These are phyloP conservation scores for Pterostichus niger DNA, from an alignment of 2,888 invertebrate species.

Conservation along the genomic window DNA sequence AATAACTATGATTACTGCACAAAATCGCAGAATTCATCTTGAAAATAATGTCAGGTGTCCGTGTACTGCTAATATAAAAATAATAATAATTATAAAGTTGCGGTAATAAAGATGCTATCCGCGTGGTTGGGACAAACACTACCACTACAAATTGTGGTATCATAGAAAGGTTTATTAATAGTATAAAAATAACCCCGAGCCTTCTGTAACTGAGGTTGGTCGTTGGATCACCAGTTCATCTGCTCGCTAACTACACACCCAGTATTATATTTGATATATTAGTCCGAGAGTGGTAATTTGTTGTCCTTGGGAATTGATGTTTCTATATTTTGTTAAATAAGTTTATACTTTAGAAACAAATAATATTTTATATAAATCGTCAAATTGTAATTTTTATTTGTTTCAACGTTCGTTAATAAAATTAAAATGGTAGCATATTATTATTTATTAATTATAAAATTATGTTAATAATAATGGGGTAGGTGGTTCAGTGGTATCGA, in stretches of 20 bases:
- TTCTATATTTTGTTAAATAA: too few relatives aligned
- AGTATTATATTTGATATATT: not conserved
- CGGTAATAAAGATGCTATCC: not conserved
- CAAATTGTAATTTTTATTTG: too few relatives aligned
- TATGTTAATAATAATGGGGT: too few relatives aligned
- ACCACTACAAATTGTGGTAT: constrained; percentile 28
- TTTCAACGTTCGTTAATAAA: too few relatives aligned
- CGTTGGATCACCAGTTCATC: constrained; percentile 1
- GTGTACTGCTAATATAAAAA: constrained; percentile 26
- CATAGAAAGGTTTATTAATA: constrained; percentile 36
- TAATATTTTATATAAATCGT: too few relatives aligned
- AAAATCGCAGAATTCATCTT: not conserved
- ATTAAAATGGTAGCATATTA: too few relatives aligned
- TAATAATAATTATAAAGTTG: constrained; percentile 34
- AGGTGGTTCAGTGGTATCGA: too few relatives aligned
- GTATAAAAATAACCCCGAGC: constrained; percentile 36
- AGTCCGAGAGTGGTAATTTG: not conserved
- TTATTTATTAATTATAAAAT: too few relatives aligned
- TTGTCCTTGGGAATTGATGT: too few relatives aligned
- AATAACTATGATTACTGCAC: constrained; percentile 24
- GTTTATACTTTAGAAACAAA: too few relatives aligned
- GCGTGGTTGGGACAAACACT: not conserved
- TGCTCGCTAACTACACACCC: not conserved
- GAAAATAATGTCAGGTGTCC: constrained; percentile 3
- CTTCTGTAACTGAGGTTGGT: constrained; percentile 3